These are phyloP conservation scores for Amiota communis DNA, from an alignment of 2,888 invertebrate genomes.

Conservation along the genomic window DNA sequence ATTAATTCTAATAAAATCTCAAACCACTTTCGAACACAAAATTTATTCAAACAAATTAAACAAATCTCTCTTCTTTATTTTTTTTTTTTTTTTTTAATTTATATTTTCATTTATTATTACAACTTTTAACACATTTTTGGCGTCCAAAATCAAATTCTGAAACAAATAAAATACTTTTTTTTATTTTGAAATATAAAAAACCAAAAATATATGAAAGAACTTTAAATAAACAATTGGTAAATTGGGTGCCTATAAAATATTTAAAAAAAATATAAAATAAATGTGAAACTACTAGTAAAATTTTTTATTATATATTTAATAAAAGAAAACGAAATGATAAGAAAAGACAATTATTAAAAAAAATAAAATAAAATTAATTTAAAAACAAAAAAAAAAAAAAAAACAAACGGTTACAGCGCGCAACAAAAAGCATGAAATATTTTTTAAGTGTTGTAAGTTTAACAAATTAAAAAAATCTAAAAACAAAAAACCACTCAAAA, in stretches of 20 bases:
- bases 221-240: conserved; percentile 66
- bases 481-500: conserved; percentile 71
- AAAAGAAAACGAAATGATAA: conserved; percentile 37
- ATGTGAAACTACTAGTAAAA: conserved; percentile 65
- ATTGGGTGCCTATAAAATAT: conserved; percentile 72
- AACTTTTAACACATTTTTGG: conserved; percentile 37
- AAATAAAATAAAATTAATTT: conserved; percentile 48
- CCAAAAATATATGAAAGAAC: background rate
- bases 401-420: conserved; percentile 8
- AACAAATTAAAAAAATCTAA: conserved; percentile 35
- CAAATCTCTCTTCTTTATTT: conserved; percentile 19
- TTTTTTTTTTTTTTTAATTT: too few species aligned
- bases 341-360: conserved; percentile 46
- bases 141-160: conserved; percentile 42
- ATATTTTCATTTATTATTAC: conserved; percentile 24
- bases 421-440: conserved; percentile 35
- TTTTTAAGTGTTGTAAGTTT: conserved; percentile 15
- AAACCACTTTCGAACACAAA: conserved; percentile 16
- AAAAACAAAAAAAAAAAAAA: conserved; percentile 42
- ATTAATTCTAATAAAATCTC: background rate
- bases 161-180: conserved; percentile 11
- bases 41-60: conserved; percentile 41
- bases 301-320: conserved; percentile 67
- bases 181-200: too few species aligned
- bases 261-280: conserved; percentile 48